Conservation (phyloP, 2,113 vertebrate species). For the Thunnus thynnus region DNA sequence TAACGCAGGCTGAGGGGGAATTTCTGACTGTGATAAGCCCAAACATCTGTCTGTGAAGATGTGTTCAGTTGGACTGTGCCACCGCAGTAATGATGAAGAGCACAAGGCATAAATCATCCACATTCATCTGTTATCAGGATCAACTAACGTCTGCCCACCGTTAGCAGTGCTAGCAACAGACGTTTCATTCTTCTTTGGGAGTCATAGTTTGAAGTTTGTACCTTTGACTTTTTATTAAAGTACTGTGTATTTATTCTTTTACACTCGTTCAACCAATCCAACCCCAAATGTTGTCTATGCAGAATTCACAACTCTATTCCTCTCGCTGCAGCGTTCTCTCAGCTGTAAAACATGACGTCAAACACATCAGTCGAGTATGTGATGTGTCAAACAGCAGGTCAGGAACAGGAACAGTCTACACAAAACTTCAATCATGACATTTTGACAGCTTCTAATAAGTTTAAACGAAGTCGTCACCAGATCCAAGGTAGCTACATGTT, state of each 20-base stretch:
- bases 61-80: too few species aligned
- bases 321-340: slow-evolving; percentile 20
- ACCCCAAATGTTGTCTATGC: background rate
- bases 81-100: too few species aligned
- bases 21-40: too few species aligned
- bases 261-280: background rate
- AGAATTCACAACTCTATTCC: slow-evolving; percentile 2
- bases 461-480: background rate
- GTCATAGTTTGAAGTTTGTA: background rate
- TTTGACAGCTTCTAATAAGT: slow-evolving; percentile 21
- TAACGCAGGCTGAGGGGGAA: too few species aligned
- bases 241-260: background rate
- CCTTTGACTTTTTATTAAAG: background rate
- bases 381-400: slow-evolving; percentile 40
- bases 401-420: background rate
- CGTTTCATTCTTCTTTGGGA: background rate
- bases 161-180: background rate
- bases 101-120: too few species aligned
- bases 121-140: too few species aligned
- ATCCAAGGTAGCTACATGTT: background rate
- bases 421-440: background rate
- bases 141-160: background rate
- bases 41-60: too few species aligned
- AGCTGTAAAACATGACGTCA: slow-evolving; percentile 21
- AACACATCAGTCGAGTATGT: background rate